Base-by-base conservation (phyloP, 2,888 invertebrate species). In the Melieria omissa region DNA sequence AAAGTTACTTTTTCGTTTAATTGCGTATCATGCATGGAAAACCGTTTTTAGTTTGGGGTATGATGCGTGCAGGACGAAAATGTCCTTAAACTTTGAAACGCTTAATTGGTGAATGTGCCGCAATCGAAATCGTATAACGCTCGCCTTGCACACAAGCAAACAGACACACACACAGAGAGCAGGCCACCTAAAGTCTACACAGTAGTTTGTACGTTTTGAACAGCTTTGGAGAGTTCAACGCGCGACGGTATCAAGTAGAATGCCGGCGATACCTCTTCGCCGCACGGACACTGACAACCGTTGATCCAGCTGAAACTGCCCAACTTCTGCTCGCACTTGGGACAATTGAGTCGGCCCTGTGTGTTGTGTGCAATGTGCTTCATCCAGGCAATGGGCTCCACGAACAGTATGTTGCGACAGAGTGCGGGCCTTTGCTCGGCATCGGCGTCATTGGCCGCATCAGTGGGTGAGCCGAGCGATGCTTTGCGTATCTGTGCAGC, bases 301-400 rank as follows among this genome's bases (percentile, higher is more conserved):
- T 93, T 93, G 73, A 94, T 90, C 97, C 97, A 97, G 85, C 94
- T 95, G 85, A 94, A 97, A 72, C 94, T 95, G 45, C 97, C 97
- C 74, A 97, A 89, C 88, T 97, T 96, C 74, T 91, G 91, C 73
- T 88, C 88, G 83, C 97, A 97, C 85, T 95, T 94, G 62, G 96
- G 95, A 86, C 97, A 94, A 86, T 92, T 90, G 75, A 97, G 89
- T 87, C 96, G 96, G 54, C 96, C 96, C 81, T 93, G 92, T 12
- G 92, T 89, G 71, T 88, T 89, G 79, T 91, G 90, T 55, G 90
- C 88, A 61, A 93, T 91, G 80, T 91, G 90, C 65, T 89, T 89
- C 96, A 97, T 97, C 97, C 97, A 97, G 10, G 91, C 89, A 82
- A 97, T 89, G 0, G 97, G 97, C 88, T 97, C 97, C 74, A 96